Conservation (phyloP, 2,888 invertebrate genomes). For the Pedicia rivosa region DNA sequence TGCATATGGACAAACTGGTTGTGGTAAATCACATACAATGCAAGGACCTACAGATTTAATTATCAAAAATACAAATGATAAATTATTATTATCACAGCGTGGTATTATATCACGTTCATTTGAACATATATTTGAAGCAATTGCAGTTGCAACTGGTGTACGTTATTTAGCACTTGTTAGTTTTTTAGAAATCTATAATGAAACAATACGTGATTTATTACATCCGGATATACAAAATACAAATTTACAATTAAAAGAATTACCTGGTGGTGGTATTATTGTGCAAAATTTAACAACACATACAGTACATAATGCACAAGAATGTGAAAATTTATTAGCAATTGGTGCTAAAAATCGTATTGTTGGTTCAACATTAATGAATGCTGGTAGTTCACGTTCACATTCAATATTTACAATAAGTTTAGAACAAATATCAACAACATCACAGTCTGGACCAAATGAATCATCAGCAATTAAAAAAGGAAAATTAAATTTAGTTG, state of each 20-base stretch:
- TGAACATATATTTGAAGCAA: slow-evolving; percentile 79
- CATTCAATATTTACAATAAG: slow-evolving; percentile 79
- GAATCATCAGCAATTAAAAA: slow-evolving; percentile 31
- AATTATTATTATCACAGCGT: slow-evolving; percentile 15
- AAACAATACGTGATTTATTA: slow-evolving; percentile 77
- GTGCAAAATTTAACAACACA: slow-evolving; percentile 48
- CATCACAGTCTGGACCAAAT: slow-evolving; percentile 13
- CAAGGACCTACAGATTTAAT: slow-evolving; percentile 37
- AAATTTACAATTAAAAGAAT: slow-evolving; percentile 33
- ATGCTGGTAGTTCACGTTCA: slow-evolving; percentile 68
- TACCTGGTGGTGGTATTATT: slow-evolving; percentile 34
- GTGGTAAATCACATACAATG: slow-evolving; percentile 85
- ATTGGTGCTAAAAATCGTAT: slow-evolving; percentile 65
- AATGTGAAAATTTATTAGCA: slow-evolving; percentile 59
- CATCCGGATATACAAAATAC: slow-evolving; percentile 39
- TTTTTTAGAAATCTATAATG: slow-evolving; percentile 90
- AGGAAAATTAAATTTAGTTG: slow-evolving; percentile 73
- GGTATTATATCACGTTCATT: slow-evolving; percentile 65
- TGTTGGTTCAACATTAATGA: slow-evolving; percentile 78
- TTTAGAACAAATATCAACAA: slow-evolving; percentile 56
- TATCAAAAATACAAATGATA: slow-evolving; percentile 1
- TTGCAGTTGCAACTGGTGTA: slow-evolving; percentile 49
- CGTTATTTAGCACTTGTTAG: slow-evolving; percentile 40
- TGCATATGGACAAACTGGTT: slow-evolving; percentile 86
- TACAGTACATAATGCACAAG: slow-evolving; percentile 58